A percentile compares a stretch with the other conserved stretches of the same genome.
Conservation (phyloP, 1,140 invertebrate genomes). For the Zaprionus lachaisei region DNA sequence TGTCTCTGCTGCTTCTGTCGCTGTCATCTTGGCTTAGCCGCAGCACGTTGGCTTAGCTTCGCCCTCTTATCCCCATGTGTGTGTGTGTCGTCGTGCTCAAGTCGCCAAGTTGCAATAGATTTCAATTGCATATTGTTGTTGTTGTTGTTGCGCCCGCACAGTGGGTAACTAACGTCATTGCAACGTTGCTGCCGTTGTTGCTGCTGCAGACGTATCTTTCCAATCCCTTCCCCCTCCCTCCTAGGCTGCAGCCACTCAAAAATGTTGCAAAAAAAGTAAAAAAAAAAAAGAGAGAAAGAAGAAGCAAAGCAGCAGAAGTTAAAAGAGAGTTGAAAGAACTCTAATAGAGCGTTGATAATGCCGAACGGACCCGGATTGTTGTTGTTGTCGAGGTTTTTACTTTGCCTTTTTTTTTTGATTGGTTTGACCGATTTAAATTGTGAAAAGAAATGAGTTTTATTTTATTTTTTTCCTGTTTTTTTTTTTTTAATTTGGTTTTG, state of each 20-base stretch:
- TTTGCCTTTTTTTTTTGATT: conserved; percentile 67
- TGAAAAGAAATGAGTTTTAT: conserved; percentile 76
- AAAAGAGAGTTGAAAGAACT: conserved; percentile 48
- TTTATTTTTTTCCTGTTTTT: conserved; percentile 1
- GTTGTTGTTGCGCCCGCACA: conserved; percentile 22
- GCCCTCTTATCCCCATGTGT: conserved; percentile 22
- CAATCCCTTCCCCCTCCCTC: conserved; percentile 2
- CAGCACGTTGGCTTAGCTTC: conserved; percentile 9
- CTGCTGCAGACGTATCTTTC: conserved; percentile 22
- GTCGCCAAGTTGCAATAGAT: conserved; percentile 54
- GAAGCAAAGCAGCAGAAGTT: conserved; percentile 9
- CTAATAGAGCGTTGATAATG: conserved; percentile 51
- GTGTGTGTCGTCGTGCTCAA: conserved; percentile 55
- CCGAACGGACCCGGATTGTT: conserved; percentile 23
- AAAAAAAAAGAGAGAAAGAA: neutral
- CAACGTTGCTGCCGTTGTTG: neutral
- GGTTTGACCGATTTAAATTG: conserved; percentile 81
- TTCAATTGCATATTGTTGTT: conserved; percentile 47
- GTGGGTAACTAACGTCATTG: neutral
- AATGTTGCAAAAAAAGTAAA: conserved; percentile 31
- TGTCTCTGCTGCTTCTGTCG: conserved; percentile 10
- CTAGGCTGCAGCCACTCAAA: conserved; percentile 16
- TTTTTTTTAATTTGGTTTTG: conserved; percentile 31
- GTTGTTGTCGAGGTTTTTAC: conserved; percentile 37
- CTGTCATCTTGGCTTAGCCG: conserved; percentile 17